A percentile compares a stretch with the other conserved stretches of the same genome.
Evolutionary conservation across 2,113 vertebrate genomes (phyloP).

Genomic region (Entomyzon cyanotis): DNA sequence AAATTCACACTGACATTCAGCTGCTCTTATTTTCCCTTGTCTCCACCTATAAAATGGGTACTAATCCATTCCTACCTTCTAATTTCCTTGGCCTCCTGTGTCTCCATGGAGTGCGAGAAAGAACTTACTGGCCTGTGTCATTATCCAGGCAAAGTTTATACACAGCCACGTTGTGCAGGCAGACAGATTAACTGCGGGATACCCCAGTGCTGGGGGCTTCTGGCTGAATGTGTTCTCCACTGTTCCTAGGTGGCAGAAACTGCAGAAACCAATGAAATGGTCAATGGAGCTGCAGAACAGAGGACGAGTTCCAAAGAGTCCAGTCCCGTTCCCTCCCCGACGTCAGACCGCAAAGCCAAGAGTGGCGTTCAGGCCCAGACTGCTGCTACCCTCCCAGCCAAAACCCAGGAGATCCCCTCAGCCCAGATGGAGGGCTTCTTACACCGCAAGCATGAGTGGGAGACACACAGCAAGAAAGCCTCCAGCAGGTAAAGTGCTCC

Average conservation of each 20-base stretch:
- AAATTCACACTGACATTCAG: constrained; percentile 75
- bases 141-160: constrained; percentile 77
- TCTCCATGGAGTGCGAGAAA: constrained; percentile 71
- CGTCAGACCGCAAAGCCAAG: constrained; percentile 83
- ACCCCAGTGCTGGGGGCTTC: not conserved
- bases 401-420: constrained; percentile 80
- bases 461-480: constrained; percentile 95
- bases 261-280: constrained; percentile 80
- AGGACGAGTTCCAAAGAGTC: constrained; percentile 90
- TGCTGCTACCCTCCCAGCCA: constrained; percentile 86
- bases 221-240: constrained; percentile 15
- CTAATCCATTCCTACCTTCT: constrained; percentile 81
- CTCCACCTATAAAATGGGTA: constrained; percentile 67
- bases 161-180: constrained; percentile 74
- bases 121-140: constrained; percentile 75
- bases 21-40: constrained; percentile 52
- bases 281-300: constrained; percentile 89
- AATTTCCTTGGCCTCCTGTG: constrained; percentile 77
- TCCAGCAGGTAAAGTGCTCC: constrained; percentile 84
- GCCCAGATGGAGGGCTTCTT: constrained; percentile 90
- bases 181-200: constrained; percentile 52
- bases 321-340: constrained; percentile 86
- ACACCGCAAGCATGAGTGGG: constrained; percentile 95
- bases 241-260: constrained; percentile 81
- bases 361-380: constrained; percentile 80